Base-by-base conservation (phyloP, 2,113 vertebrate species). In the Heliornis fulica region DNA sequence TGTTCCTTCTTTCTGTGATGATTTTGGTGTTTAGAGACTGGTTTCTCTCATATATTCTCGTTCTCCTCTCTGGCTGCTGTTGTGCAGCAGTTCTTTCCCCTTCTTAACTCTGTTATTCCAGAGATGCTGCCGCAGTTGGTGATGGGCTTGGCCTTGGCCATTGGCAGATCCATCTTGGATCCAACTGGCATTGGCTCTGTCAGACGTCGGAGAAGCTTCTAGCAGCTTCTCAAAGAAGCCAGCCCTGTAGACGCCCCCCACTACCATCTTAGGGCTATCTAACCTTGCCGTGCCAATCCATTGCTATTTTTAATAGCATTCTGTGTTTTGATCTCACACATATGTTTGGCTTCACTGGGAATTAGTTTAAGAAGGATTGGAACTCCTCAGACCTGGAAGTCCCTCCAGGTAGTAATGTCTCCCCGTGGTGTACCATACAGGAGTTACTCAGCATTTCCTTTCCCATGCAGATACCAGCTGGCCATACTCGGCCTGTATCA, bases 71-170 rank as follows among this genome's bases (percentile, higher is more conserved):
- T 19, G 18, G 16, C 45, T 45, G 45, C 45, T 45, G 45, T 45
- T 45, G 45, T 45, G 45, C 45, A 19, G 45, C 45, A 45, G 45
- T 19, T 19, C 18, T 54, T 53, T 15, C 5, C 15, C 15, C 15
- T 81, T 56, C n/a, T 40, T 57, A 82, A 68, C 10, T 21, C 20
- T 48, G 6, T 53, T 53, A 45, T 48, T 22, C 14, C 13, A 31
- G 72, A 54, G 31, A 17, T 0, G 1, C 31, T 53, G 26, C 34
- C 19, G 28, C 16, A 1, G 2, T 43, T 0, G 0, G 16, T 72
- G 23, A 59, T 65, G 18, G 13, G 3, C 21, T 70, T 2, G 1
- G 17, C 31, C 10, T 75, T 69, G 21, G 32, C 20, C 38, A 31
- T 14, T 3, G 1, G 12, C 1, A 0, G 29, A 9, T 41, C 29